Percentiles rank a stretch among this genome's conserved stretches.
These are phyloP conservation scores for Scolopax mira DNA, from an alignment of 2,113 vertebrate species.

Conservation along the genomic window DNA sequence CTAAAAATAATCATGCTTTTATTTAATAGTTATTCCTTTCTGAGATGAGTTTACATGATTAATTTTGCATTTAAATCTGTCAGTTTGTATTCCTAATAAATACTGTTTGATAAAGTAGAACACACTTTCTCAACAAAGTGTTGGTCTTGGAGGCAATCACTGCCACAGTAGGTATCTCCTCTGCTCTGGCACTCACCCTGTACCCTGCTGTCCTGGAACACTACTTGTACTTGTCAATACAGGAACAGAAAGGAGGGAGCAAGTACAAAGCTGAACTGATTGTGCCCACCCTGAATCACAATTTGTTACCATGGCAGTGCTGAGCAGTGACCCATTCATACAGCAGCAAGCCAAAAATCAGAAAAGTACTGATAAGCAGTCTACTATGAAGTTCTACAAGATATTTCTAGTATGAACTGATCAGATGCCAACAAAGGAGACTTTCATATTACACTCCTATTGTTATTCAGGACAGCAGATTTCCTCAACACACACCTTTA, in stretches of 20 bases:
- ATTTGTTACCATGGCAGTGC: not conserved
- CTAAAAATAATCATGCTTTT: slow-evolving; percentile 9
- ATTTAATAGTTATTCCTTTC: not conserved
- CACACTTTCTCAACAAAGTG: not conserved
- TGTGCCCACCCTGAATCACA: not conserved
- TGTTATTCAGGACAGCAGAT: not conserved
- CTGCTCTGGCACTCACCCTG: accelerated
- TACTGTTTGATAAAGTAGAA: not conserved
- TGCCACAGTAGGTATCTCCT: not conserved
- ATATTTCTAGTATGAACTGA: not conserved
- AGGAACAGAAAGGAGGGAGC: not conserved
- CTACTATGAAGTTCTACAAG: not conserved
- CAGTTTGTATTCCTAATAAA: slow-evolving; percentile 48
- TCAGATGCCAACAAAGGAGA: not conserved
- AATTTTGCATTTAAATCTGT: slow-evolving; percentile 26
- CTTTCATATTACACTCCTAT: not conserved
- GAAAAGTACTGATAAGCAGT: not conserved
- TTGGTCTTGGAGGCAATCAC: accelerated
- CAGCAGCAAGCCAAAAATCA: not conserved
- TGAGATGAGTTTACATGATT: not conserved
- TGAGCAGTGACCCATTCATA: not conserved
- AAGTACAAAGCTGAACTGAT: not conserved
- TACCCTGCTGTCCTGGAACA: not conserved
- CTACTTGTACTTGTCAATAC: not conserved
- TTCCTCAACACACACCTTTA: not conserved